A percentile compares a stretch with the other conserved stretches of the same genome.
Conservation (phyloP, 2,113 vertebrate genomes). For the Notechis scutatus region DNA sequence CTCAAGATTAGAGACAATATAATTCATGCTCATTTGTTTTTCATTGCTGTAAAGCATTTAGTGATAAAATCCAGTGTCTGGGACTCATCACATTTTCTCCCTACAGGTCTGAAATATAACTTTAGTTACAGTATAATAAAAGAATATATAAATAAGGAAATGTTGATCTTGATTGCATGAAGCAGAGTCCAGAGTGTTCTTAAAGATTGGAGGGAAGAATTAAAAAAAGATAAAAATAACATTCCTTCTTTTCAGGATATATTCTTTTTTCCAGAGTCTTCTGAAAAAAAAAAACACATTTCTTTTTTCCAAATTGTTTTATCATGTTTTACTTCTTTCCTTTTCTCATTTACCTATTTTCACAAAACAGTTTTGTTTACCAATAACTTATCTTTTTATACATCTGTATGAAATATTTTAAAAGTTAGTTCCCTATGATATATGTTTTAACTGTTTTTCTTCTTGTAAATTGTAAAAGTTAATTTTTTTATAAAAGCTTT, state of each 20-base stretch:
- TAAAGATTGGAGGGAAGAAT: background rate
- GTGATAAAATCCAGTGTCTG: conserved; percentile 41
- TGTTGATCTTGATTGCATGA: conserved; percentile 39
- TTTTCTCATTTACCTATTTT: background rate
- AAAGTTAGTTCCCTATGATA: background rate
- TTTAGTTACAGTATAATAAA: conserved; percentile 53
- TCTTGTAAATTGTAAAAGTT: background rate
- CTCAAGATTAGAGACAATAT: conserved; percentile 41
- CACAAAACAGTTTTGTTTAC: background rate
- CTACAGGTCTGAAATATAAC: conserved; percentile 36
- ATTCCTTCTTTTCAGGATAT: background rate
- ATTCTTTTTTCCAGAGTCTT: background rate
- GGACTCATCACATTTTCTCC: conserved; percentile 37
- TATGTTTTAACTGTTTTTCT: background rate
- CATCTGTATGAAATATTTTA: background rate
- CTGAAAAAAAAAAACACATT: conserved; percentile 29
- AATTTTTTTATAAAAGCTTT: background rate
- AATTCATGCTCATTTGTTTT: conserved; percentile 50
- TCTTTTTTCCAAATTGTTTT: background rate
- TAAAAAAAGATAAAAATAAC: conserved; percentile 3
- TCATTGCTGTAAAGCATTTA: conserved; percentile 32
- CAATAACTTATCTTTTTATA: background rate
- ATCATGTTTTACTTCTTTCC: background rate
- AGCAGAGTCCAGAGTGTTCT: conserved; percentile 8
- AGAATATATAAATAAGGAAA: conserved; percentile 45